Conservation (phyloP, 2,113 vertebrate species). For the Plectropomus leopardus region DNA sequence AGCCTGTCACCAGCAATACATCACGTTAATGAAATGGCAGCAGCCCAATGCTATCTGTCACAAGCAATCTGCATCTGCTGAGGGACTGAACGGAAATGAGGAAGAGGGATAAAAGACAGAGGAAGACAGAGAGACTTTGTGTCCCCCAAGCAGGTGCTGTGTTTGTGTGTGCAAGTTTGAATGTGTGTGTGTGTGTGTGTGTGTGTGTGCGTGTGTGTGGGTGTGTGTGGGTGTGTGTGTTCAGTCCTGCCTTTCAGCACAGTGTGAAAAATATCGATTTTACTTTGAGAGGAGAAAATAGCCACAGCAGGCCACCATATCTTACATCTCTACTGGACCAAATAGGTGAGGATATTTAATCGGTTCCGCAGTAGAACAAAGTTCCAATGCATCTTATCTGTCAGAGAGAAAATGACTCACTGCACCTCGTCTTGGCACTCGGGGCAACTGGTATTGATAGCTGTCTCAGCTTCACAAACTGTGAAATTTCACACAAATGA, state of each 20-base stretch:
- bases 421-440: not conserved
- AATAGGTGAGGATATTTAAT: conserved; percentile 39
- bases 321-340: conserved; percentile 28
- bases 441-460: not conserved
- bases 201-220: conserved; percentile 3
- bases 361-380: conserved; percentile 25
- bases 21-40: conserved; percentile 77
- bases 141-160: conserved; percentile 20
- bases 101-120: conserved; percentile 41
- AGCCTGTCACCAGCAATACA: conserved; percentile 66
- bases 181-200: not conserved
- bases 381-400: conserved; percentile 31
- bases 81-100: conserved; percentile 47
- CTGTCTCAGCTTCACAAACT: not conserved
- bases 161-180: conserved; percentile 13
- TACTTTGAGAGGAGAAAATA: conserved; percentile 52
- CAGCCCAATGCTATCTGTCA: conserved; percentile 59
- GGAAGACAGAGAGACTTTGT: conserved; percentile 33
- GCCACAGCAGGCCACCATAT: conserved; percentile 26
- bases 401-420: conserved; percentile 17
- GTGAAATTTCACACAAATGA: not conserved
- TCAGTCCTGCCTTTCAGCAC: conserved; percentile 19
- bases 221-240: conserved; percentile 8
- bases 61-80: conserved; percentile 69
- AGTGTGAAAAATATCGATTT: conserved; percentile 53